Conservation (phyloP, 2,888 invertebrate species). For the Cantharis rustica region DNA sequence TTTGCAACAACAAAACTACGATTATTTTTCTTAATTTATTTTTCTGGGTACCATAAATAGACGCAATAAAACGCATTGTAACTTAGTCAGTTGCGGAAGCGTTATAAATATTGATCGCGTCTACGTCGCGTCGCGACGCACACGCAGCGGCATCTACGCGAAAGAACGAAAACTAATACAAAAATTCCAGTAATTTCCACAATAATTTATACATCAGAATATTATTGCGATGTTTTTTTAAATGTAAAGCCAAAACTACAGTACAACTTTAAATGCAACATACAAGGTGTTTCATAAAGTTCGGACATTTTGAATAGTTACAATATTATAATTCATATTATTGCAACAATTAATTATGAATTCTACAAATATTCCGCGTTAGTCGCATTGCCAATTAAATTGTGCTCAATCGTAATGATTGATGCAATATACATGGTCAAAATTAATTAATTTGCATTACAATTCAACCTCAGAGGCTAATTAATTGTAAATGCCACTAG, state of each 20-base stretch:
- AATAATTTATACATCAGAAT: background rate
- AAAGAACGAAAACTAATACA: background rate
- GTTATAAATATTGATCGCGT: constrained; percentile 10
- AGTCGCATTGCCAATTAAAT: background rate
- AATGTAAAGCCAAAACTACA: background rate
- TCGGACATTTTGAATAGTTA: no score
- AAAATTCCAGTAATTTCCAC: background rate
- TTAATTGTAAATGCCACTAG: background rate
- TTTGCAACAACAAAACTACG: background rate
- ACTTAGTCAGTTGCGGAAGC: constrained; percentile 9
- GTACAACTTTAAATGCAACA: background rate
- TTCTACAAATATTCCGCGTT: background rate
- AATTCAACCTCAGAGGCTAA: background rate
- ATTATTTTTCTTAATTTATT: background rate
- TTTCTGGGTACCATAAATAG: background rate
- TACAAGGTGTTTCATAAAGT: background rate
- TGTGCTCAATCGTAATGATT: background rate
- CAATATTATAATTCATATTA: background rate
- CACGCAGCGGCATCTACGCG: constrained; percentile 3
- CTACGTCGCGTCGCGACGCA: constrained; percentile 6
- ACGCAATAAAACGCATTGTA: background rate
- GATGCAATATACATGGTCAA: background rate
- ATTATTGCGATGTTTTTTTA: background rate
- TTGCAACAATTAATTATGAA: background rate
- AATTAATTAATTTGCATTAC: background rate